Evolutionary conservation across 2,888 invertebrate species (phyloP), one percentile per base, ranked within the genome.

Genomic region (Perithous albicinctus): DNA sequence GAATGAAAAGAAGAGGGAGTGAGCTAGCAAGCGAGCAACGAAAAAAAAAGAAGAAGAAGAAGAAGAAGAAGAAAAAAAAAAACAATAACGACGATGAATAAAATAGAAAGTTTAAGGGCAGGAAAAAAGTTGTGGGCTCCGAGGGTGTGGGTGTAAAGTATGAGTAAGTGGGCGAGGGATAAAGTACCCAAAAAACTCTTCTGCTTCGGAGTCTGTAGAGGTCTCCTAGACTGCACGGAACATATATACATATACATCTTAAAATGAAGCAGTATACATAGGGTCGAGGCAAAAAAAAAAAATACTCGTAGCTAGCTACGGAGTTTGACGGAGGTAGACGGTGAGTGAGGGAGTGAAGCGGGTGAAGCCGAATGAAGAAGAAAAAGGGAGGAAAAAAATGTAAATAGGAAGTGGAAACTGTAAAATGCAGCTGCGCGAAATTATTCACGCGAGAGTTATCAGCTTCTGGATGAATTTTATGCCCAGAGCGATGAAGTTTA

Each of bases 371-470:
- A 15, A n/a, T 61, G 46, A 74, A 66, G 41, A 79, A 38, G 4
- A 43, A 61, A 38, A 63, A 69, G 12, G 29, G 15, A 69, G 12
- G 29, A 12, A 41, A 74, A 56, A 51, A 77, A 70, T 75, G 32
- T 78, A 56, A 69, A 64, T 75, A 72, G 75, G 67, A 78, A 72
- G 63, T 69, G 67, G 75, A 78, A 84, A 76, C 74, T 81, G 74
- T 81, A 56, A 76, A 76, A 73, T 73, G 72, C 73, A 76, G 81
- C 76, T 73, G 78, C 7, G 56, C 43, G 38, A 61, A 81, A 81
- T 84, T 84, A 81, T 84, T 84, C 81, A 76, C 78, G 76, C 72
- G 77, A 63, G 78, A 76, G 72, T 81, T 83, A 81, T 75, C 80
- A 83, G 70, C 78, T 75, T 46, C 67, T 73, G 69, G 32, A 76